Base-by-base conservation (phyloP, 2,888 invertebrate genomes). In the Epirrhoe alternata region DNA sequence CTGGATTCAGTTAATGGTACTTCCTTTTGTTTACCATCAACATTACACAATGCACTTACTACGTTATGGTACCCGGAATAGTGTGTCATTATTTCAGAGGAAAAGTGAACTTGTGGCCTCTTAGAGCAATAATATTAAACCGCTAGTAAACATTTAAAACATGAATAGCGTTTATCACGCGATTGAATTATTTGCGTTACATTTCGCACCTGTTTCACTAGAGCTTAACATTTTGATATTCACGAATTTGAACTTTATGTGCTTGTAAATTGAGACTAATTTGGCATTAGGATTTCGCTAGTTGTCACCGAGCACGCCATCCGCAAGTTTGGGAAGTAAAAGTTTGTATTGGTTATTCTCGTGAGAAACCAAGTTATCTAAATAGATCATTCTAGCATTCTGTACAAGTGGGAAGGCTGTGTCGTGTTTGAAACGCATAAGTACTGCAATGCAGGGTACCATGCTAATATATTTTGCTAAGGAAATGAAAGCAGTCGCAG, bases 221-320 rank as follows among this genome's bases (percentile, higher is more conserved):
- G 5, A 16, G 33, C 35, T 35, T 66, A 68, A 59, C 72, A 72
- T 64, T 69, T 59, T 52, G 35, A 55, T 54, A 31, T 7, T 8
- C n/a, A 30, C 33, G 1, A 50, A 53, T 8, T 49, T 42, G 55
- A 62, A 31, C 65, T 54, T 61, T 61, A 50, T 17, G 1, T 8
- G 30, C 10, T 50, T 65, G 38, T 51, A 49, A 31, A 56, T 62
- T 76, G 68, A 69, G 76, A 68, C 63, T 56, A 74, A 42, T 73
- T 72, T 75, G 47, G 64, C 55, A 58, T 62, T 49, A 24, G 45
- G 6, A 33, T 61, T 58, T n/a, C 17, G 65, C 67, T 47, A 42
- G 58, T 72, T 54, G 74, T 78, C 72, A 72, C 67, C 49, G 64
- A 64, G 66, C 84, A 85, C 82, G 83, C 84, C 73, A 84, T 82